These are phyloP conservation scores for Semaprochilodus insignis DNA, from an alignment of 2,797 vertebrate species.

Conservation along the genomic window DNA sequence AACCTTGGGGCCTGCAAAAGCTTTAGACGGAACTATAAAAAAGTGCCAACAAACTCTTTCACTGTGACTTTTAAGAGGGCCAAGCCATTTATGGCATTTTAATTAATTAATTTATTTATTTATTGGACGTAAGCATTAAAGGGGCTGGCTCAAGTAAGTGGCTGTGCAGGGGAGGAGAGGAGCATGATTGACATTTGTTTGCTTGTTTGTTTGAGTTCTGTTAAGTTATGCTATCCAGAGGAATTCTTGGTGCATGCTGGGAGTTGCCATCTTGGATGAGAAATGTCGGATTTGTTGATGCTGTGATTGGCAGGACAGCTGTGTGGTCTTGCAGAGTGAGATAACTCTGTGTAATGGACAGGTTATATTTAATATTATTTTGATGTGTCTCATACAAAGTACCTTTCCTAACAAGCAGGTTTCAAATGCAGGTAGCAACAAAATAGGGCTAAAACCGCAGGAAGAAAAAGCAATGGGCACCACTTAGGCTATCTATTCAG, in stretches of 20 bases:
- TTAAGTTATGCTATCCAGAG: background rate
- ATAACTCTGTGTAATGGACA: background rate
- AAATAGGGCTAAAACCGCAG: background rate
- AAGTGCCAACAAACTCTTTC: conserved; percentile 29
- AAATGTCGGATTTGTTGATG: background rate
- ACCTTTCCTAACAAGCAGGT: background rate
- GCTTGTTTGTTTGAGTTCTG: conserved; percentile 47
- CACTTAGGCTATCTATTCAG: background rate
- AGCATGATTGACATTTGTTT: conserved; percentile 10
- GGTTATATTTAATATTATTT: background rate
- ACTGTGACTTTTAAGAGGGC: conserved; percentile 48
- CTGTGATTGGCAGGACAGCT: background rate
- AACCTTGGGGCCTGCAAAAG: conserved; percentile 40
- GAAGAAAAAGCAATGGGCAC: background rate
- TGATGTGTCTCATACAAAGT: background rate
- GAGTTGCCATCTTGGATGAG: background rate
- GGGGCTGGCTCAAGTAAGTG: conserved; percentile 12
- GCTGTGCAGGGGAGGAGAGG: background rate
- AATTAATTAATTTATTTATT: no score
- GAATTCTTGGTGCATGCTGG: background rate
- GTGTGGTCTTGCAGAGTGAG: background rate
- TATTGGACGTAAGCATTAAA: background rate
- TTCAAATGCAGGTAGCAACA: background rate
- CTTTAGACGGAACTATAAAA: conserved; percentile 40
- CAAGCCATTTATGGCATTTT: background rate